Conservation (phyloP, 2,888 invertebrate species). For the Xestia xanthographa region DNA sequence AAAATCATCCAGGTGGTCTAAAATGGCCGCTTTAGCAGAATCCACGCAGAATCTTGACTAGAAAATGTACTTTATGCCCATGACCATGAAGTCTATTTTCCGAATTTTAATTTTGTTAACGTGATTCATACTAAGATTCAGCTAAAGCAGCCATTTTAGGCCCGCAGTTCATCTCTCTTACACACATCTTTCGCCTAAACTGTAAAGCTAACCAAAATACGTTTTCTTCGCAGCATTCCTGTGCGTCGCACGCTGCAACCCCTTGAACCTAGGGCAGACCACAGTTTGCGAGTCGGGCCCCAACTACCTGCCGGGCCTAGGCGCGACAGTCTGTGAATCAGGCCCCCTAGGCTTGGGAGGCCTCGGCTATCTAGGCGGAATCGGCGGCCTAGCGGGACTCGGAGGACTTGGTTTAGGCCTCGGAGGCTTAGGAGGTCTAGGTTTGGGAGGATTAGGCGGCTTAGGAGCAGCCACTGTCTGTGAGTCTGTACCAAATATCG, state of each 20-base stretch:
- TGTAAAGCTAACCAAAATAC: not conserved
- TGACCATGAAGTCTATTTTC: too few relatives aligned
- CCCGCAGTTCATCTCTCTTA: too few relatives aligned
- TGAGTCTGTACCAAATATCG: too few relatives aligned
- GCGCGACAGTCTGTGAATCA: slow-evolving; percentile 63
- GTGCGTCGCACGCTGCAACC: slow-evolving; percentile 74
- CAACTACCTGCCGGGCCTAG: slow-evolving; percentile 55
- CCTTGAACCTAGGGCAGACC: slow-evolving; percentile 71
- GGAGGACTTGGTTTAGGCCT: slow-evolving; percentile 20
- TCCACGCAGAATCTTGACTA: too few relatives aligned
- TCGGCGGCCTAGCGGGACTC: slow-evolving; percentile 48
- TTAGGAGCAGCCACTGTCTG: too few relatives aligned
- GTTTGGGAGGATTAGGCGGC: too few relatives aligned
- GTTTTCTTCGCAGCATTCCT: slow-evolving; percentile 70
- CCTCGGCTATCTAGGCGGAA: slow-evolving; percentile 44
- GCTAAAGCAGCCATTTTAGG: too few relatives aligned
- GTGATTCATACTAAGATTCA: too few relatives aligned
- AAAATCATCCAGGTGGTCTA: too few relatives aligned
- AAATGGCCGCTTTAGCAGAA: too few relatives aligned
- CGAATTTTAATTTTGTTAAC: too few relatives aligned
- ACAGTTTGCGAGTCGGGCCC: slow-evolving; percentile 73
- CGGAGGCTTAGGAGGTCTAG: slow-evolving; percentile 31
- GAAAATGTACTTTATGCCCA: too few relatives aligned
- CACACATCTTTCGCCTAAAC: not conserved
- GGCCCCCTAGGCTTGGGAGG: slow-evolving; percentile 48